phyloP scores from a whole-genome alignment of 2,888 invertebrate species.

The Nomada flava region DNA sequence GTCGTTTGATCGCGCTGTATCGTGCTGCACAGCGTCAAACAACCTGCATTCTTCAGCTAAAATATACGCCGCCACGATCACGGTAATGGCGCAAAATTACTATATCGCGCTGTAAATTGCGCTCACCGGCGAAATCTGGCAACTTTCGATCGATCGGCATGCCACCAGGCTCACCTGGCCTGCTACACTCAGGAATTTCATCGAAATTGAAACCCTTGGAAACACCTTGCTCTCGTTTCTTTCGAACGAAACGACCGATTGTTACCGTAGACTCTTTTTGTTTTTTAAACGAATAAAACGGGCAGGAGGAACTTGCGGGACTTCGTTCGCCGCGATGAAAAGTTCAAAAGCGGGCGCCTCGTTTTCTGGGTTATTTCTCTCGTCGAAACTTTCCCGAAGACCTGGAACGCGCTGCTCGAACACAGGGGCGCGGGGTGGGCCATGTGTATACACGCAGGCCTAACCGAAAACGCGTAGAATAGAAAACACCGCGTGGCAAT shows the following conservation, averaged over 20 bases:
- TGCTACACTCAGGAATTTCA: background rate
- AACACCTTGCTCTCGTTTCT: background rate
- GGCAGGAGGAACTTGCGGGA: no score
- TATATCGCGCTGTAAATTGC: constrained; percentile 39
- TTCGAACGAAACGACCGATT: background rate
- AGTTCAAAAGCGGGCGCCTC: no score
- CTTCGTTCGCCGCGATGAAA: background rate
- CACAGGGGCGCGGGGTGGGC: background rate
- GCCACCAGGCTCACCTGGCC: background rate
- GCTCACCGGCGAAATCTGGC: constrained; percentile 28
- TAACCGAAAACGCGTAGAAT: background rate
- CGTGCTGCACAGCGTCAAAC: constrained; percentile 18
- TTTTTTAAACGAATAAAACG: no score
- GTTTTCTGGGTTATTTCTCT: background rate
- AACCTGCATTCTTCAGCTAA: constrained; percentile 16
- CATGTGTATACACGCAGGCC: background rate
- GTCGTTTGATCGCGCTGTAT: constrained; percentile 28
- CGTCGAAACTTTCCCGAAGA: constrained; percentile 10
- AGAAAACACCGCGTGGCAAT: background rate
- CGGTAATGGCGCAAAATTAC: constrained; percentile 36
- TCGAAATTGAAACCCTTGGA: background rate
- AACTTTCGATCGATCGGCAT: constrained; percentile 22
- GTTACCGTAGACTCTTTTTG: no score
- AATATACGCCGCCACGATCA: constrained; percentile 20
- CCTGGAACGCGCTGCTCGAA: constrained; percentile 9